These are phyloP conservation scores for Eueides isabella DNA, from an alignment of 1,140 invertebrate genomes.

Conservation along the genomic window DNA sequence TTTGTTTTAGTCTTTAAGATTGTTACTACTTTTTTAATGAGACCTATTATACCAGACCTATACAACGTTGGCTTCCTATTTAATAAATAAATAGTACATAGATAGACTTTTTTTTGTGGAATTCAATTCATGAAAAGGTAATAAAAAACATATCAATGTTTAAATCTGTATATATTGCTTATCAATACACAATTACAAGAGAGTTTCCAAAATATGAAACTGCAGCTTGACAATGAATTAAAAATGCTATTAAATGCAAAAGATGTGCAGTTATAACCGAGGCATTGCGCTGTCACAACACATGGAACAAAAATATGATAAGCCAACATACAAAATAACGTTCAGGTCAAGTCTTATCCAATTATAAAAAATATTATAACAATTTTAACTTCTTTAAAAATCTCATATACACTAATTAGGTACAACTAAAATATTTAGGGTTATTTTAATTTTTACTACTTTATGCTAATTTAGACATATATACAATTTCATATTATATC, in stretches of 20 bases:
- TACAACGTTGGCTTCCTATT: too few relatives aligned
- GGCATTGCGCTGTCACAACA: slow-evolving; percentile 78
- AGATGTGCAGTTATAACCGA: slow-evolving; percentile 63
- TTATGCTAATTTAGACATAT: slow-evolving; percentile 76
- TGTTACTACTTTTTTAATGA: too few relatives aligned
- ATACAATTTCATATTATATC: slow-evolving; percentile 64
- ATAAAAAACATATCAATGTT: slow-evolving; percentile 42
- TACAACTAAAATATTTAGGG: slow-evolving; percentile 70
- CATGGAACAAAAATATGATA: slow-evolving; percentile 57
- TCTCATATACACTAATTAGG: slow-evolving; percentile 78
- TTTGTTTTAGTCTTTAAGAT: too few relatives aligned
- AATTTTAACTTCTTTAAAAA: slow-evolving; percentile 70
- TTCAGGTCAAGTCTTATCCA: slow-evolving; percentile 65
- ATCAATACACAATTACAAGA: slow-evolving; percentile 79
- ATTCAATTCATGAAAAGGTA: neutral
- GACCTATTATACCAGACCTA: too few relatives aligned
- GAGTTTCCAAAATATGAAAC: slow-evolving; percentile 73
- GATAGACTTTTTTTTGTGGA: neutral
- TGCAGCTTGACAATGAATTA: slow-evolving; percentile 59
- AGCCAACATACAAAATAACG: slow-evolving; percentile 65
- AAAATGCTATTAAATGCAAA: slow-evolving; percentile 82
- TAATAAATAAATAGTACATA: too few relatives aligned
- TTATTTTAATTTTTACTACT: slow-evolving; percentile 66
- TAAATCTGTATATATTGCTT: slow-evolving; percentile 81
- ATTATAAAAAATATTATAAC: slow-evolving; percentile 74